These are phyloP conservation scores for Catharus bicknelli DNA, from an alignment of 2,113 vertebrate species.

Conservation along the genomic window DNA sequence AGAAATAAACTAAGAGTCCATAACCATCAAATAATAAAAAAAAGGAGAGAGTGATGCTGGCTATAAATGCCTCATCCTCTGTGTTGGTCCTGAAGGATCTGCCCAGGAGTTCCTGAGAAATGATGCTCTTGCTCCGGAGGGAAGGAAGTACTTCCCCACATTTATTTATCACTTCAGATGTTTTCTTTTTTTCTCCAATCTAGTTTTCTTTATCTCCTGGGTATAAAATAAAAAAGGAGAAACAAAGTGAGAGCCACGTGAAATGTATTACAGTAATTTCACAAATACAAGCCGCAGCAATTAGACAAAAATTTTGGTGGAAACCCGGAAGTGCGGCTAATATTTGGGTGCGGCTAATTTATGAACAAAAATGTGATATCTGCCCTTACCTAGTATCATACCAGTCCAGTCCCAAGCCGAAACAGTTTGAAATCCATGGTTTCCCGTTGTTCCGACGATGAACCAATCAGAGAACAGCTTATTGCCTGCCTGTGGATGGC, in stretches of 20 bases:
- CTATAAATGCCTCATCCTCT: background rate
- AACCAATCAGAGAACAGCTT: too few relatives aligned
- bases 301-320: too few relatives aligned
- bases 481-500: too few relatives aligned
- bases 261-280: conserved; percentile 17
- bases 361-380: too few relatives aligned
- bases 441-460: too few relatives aligned
- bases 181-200: conserved; percentile 21
- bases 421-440: too few relatives aligned
- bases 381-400: too few relatives aligned
- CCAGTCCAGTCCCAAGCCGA: too few relatives aligned
- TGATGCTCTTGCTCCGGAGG: background rate
- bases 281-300: too few relatives aligned
- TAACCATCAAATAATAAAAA: background rate
- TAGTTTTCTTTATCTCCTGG: conserved; percentile 1
- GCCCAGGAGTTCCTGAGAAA: background rate
- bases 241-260: background rate
- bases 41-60: background rate
- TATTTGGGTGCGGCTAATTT: too few relatives aligned
- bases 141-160: background rate
- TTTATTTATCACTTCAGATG: background rate
- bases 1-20: background rate
- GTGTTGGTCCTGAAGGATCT: background rate
- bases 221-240: conserved; percentile 40
- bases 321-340: too few relatives aligned